A percentile compares a stretch with the other conserved stretches of the same genome.
Evolutionary conservation across 2,888 invertebrate genomes (phyloP).

Genomic region (Aphrophora alni): DNA sequence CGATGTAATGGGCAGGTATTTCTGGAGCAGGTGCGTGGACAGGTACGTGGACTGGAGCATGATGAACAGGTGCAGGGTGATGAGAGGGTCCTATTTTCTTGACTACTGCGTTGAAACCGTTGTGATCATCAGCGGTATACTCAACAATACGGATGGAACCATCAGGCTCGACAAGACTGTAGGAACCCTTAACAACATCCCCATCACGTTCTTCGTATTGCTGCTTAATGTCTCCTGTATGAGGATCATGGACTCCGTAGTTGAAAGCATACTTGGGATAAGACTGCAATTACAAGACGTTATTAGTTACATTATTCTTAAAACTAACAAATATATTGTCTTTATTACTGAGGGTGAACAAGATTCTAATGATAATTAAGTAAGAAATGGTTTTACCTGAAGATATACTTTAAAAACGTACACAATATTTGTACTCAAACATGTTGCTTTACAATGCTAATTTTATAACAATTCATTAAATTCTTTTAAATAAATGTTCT

Average conservation of each 20-base stretch:
- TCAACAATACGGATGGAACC: slow-evolving; percentile 50
- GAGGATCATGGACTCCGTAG: slow-evolving; percentile 66
- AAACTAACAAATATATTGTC: too few relatives aligned
- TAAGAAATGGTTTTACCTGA: too few relatives aligned
- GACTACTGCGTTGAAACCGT: slow-evolving; percentile 52
- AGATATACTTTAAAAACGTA: too few relatives aligned
- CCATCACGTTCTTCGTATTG: slow-evolving; percentile 65
- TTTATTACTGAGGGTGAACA: too few relatives aligned
- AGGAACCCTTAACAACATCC: slow-evolving; percentile 59
- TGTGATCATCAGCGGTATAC: slow-evolving; percentile 51
- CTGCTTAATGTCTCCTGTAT: slow-evolving; percentile 66
- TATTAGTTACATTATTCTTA: too few relatives aligned
- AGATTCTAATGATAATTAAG: too few relatives aligned
- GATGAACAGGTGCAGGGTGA: slow-evolving; percentile 33
- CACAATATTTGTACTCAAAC: too few relatives aligned
- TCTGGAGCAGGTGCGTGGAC: background rate
- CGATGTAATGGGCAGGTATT: background rate
- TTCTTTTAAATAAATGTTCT: too few relatives aligned
- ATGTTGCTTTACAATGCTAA: too few relatives aligned
- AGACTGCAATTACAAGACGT: slow-evolving; percentile 59
- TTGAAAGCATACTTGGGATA: slow-evolving; percentile 68
- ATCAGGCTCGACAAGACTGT: slow-evolving; percentile 54
- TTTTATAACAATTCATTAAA: too few relatives aligned
- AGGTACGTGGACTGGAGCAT: background rate
- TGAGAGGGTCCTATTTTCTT: slow-evolving; percentile 46